These are phyloP conservation scores for Ophiodon elongatus DNA, from an alignment of 2,113 vertebrate species.

Conservation along the genomic window DNA sequence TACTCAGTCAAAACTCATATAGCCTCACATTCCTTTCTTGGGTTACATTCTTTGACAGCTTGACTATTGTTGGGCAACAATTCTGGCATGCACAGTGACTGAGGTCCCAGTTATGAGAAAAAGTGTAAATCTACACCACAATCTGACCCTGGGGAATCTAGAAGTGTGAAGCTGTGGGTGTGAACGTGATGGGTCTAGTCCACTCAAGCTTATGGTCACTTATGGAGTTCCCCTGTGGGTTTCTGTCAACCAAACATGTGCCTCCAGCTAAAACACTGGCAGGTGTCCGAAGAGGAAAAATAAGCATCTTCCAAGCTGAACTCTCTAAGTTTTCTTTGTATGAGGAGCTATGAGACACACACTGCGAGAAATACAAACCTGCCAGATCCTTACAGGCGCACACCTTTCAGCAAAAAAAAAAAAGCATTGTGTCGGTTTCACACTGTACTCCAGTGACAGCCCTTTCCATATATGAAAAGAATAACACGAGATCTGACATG, in stretches of 20 bases:
- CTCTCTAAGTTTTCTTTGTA: background rate
- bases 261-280: conserved; percentile 21
- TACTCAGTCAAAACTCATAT: conserved; percentile 39
- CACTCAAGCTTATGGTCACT: conserved; percentile 13
- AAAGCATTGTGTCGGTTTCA: conserved; percentile 40
- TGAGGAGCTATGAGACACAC: conserved; percentile 3
- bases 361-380: conserved; percentile 15
- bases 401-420: conserved; percentile 35
- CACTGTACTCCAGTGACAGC: conserved; percentile 52
- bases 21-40: conserved; percentile 38
- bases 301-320: conserved; percentile 46
- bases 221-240: conserved; percentile 35
- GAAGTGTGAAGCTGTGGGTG: conserved; percentile 34
- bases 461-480: conserved; percentile 57
- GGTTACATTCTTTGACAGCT: conserved; percentile 52
- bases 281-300: conserved; percentile 29
- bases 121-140: conserved; percentile 47
- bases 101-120: conserved; percentile 19
- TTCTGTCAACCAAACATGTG: conserved; percentile 23
- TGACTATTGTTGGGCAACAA: conserved; percentile 26
- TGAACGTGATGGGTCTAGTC: conserved; percentile 39
- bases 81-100: background rate
- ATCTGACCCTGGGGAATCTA: conserved; percentile 26
- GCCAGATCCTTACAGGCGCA: conserved; percentile 21
- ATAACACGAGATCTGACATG: conserved; percentile 56